Percentiles rank a stretch among this genome's conserved stretches.
Conservation (phyloP, 1,140 invertebrate genomes). For the Uloborus diversus region DNA sequence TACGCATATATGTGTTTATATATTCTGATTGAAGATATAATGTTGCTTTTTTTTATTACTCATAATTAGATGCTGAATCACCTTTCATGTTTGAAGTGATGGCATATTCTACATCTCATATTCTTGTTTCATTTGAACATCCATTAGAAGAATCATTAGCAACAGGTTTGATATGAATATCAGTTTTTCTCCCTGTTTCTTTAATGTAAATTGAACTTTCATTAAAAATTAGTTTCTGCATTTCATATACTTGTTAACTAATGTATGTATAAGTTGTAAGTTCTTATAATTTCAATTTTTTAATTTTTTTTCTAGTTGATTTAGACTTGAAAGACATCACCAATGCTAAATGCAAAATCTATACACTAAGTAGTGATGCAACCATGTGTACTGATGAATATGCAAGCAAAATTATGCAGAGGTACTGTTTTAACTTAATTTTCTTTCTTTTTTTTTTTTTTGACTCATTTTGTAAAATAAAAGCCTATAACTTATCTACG, state of each 20-base stretch:
- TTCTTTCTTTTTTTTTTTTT: no score
- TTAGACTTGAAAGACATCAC: constrained; percentile 85
- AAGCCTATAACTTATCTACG: no score
- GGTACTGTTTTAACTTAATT: no score
- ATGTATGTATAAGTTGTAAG: not conserved
- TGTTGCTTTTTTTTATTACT: no score
- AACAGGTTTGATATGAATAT: constrained; percentile 68
- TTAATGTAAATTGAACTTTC: not conserved
- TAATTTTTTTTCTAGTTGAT: constrained; percentile 71
- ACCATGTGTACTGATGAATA: constrained; percentile 73
- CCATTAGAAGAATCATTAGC: constrained; percentile 91
- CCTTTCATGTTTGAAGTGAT: constrained; percentile 91
- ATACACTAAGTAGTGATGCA: constrained; percentile 69
- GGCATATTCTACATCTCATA: constrained; percentile 83
- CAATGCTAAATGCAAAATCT: constrained; percentile 74
- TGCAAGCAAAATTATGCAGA: constrained; percentile 85
- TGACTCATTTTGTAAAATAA: no score
- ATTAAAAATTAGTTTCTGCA: not conserved
- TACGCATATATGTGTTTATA: no score
- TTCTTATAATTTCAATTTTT: not conserved
- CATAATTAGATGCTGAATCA: constrained; percentile 79
- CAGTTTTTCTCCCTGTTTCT: not conserved
- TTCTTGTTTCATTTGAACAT: constrained; percentile 91
- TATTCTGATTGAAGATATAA: no score
- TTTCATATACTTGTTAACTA: not conserved